Base-by-base conservation (phyloP, 1,140 invertebrate species). In the Dendrolimus kikuchii region DNA sequence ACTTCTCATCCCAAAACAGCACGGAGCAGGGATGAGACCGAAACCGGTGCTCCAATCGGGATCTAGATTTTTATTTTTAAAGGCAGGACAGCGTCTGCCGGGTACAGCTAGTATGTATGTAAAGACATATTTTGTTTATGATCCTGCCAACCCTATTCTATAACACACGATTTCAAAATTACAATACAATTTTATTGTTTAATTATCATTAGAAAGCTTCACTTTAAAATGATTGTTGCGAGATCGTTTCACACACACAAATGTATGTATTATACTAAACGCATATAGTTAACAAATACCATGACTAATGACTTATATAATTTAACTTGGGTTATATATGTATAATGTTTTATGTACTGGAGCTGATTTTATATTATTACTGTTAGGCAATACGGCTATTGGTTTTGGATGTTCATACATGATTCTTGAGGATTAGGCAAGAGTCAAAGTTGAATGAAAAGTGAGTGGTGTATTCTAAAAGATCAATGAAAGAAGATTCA, bases 151-250 rank as follows among this genome's bases (percentile, higher is more conserved):
- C 23, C 46, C 46, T n/a, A 23, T 46, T 46, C 36, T 38, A 8
- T 46, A 46, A 46, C 23, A 5, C 10, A 23, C 23, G 23, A 23
- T 23, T 23, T 23, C 68, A 57, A 52, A 68, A 67, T 70, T 65
- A 69, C 68, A 56, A 67, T 77, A 67, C 64, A 64, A 74, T 74
- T 77, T 78, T 73, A 82, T 80, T 82, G 72, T 78, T 68, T 71
- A 75, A 78, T 78, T 72, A 67, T 68, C 55, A 72, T 63, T 75
- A 73, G 76, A 82, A 78, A 80, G 74, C 56, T 48, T 49, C 55
- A 49, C 23, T 46, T 37, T 4, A 5, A 9, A 36, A 46, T 62
- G 52, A 63, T 38, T 52, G 56, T 57, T 55, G 49, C 57, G 48
- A 10, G 39, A 46, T 38, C 40, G 10, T 40, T 49, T 49, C 40